Evolutionary conservation across 2,888 invertebrate species (phyloP).

Genomic region (Dryocosmus kuriphilus): DNA sequence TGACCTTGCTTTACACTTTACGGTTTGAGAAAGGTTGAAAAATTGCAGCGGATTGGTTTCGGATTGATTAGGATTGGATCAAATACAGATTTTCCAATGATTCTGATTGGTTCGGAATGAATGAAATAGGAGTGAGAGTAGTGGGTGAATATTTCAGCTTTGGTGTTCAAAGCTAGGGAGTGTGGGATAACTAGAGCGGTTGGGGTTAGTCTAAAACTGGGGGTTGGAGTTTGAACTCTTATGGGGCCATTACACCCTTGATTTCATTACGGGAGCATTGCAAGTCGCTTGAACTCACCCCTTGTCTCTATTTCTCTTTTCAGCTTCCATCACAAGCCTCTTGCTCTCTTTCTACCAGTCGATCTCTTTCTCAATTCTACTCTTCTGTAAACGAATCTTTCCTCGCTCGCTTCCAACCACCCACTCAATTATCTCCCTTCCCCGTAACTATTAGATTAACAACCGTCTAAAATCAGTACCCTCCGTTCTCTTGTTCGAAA

Average conservation of each 20-base stretch:
- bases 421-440: slow-evolving; percentile 54
- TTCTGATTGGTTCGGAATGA: too few species aligned
- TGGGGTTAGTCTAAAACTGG: slow-evolving; percentile 15
- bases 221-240: slow-evolving; percentile 67
- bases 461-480: slow-evolving; percentile 60
- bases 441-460: slow-evolving; percentile 67
- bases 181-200: slow-evolving; percentile 52
- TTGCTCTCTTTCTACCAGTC: slow-evolving; percentile 45
- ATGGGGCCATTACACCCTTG: slow-evolving; percentile 75
- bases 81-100: too few species aligned
- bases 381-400: slow-evolving; percentile 28
- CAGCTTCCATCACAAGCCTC: slow-evolving; percentile 40
- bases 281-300: slow-evolving; percentile 63
- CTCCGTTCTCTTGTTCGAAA: slow-evolving; percentile 50
- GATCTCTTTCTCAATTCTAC: slow-evolving; percentile 39
- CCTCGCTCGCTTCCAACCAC: slow-evolving; percentile 40
- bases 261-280: slow-evolving; percentile 74
- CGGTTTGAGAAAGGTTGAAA: too few species aligned
- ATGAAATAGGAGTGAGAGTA: too few species aligned
- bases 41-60: too few species aligned
- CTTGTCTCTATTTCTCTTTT: slow-evolving; percentile 22
- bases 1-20: too few species aligned
- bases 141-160: too few species aligned
- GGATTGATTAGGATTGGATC: too few species aligned
- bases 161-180: slow-evolving; percentile 69